A percentile compares a stretch with the other conserved stretches of the same genome.
Conservation (phyloP, 2,113 vertebrate species). For the Polypterus senegalus region DNA sequence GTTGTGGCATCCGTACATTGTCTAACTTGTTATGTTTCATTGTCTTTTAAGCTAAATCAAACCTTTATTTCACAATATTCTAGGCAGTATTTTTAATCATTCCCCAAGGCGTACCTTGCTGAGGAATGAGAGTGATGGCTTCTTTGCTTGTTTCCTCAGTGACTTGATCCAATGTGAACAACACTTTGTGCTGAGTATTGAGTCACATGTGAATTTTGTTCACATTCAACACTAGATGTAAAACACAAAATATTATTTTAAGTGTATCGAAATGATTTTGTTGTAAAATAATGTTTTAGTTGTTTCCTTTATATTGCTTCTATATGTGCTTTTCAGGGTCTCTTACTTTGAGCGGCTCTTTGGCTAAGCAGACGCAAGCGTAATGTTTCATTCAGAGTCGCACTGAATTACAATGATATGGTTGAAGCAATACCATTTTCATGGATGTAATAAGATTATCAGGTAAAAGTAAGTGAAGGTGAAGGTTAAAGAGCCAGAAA, state of each 20-base stretch:
- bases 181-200: too few species aligned
- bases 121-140: too few species aligned
- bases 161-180: too few species aligned
- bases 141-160: too few species aligned
- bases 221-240: background rate
- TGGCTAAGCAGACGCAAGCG: background rate
- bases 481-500: constrained; percentile 2
- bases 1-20: too few species aligned
- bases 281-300: background rate
- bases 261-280: background rate
- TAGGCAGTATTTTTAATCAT: too few species aligned
- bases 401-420: background rate
- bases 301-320: background rate
- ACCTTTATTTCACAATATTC: too few species aligned
- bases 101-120: too few species aligned
- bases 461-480: constrained; percentile 4
- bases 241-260: background rate
- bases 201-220: too few species aligned
- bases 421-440: constrained; percentile 2
- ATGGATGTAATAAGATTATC: constrained; percentile 6
- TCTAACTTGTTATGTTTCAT: too few species aligned
- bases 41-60: too few species aligned
- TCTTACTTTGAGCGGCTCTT: background rate
- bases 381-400: background rate
- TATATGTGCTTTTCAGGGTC: constrained; percentile 1